Evolutionary conservation across 1,140 invertebrate species (phyloP), one percentile per base, ranked within the genome.

Genomic region (Prorops nasuta): DNA sequence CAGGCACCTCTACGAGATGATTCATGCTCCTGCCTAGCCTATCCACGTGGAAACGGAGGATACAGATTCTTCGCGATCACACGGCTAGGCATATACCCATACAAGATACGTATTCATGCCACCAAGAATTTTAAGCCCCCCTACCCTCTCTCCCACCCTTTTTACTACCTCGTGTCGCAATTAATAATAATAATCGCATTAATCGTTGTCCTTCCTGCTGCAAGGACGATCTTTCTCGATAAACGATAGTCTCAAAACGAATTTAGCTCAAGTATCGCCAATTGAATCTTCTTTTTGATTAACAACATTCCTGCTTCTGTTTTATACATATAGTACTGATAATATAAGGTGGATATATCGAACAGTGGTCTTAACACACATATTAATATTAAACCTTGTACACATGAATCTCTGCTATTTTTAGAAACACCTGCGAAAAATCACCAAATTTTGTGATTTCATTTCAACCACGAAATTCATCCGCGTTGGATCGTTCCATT

Each of bases 1-100:
- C 41, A 41, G 43, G 40, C 58, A 54, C 56, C 51, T n/a, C n/a
- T 55, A 59, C 52, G 37, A 56, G 53, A 56, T 60, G 58, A 60
- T 60, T 60, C 58, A 60, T 41, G 38, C 56, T 40, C 45, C 32
- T 58, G 41, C 10, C 24, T 4, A 4, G 24, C 20, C 28, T 41
- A 34, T 59, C 49, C 57, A 53, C 53, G 53, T 60, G 57, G 58
- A 60, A 60, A 60, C 60, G 48, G 46, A 59, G 43, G 19, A 47
- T 28, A 28, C 24, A 10, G 24, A 28, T 28, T 28, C 24, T 28
- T 28, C 10, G 24, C 24, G 4, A 28, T 28, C 24, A 10, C 24
- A 6, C 24, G n/a, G 24, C 24, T 28, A 4, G 24, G 24, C 4
- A 28, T 28, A 28, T 10, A 28, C 4, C 10, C 24, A 28, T n/a